Conservation (phyloP, 2,797 vertebrate species). For the Sebastes steindachneri region DNA sequence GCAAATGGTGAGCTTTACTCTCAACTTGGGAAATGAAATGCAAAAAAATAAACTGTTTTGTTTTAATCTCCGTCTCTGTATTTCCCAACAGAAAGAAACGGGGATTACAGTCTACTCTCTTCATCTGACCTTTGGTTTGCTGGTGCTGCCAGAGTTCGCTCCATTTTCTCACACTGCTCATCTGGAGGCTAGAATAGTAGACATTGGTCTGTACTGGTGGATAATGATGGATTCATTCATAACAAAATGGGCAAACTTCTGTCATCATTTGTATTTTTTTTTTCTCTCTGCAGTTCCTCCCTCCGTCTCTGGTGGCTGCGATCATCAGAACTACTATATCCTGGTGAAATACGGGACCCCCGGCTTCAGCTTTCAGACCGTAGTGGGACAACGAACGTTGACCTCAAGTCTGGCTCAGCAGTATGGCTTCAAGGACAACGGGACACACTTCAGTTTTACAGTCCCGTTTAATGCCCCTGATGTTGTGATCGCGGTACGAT, state of each 20-base stretch:
- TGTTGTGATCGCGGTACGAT: conserved; percentile 61
- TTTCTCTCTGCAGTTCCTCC: conserved; percentile 52
- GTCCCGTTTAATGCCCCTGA: conserved; percentile 59
- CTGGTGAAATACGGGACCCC: conserved; percentile 61
- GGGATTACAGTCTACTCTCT: conserved; percentile 23
- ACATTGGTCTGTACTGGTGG: conserved; percentile 44
- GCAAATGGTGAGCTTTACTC: conserved; percentile 43
- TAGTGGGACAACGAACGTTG: conserved; percentile 56
- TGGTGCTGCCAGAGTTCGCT: conserved; percentile 57
- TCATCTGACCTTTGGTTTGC: conserved; percentile 63
- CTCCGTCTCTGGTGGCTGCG: conserved; percentile 62
- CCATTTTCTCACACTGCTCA: conserved; percentile 49
- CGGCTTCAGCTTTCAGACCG: conserved; percentile 53
- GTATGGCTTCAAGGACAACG: conserved; percentile 58
- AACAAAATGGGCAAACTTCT: background rate
- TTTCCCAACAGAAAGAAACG: conserved; percentile 41
- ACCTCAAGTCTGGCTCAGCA: conserved; percentile 50
- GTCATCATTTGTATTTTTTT: background rate
- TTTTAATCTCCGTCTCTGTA: background rate
- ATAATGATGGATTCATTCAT: background rate
- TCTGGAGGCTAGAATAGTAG: conserved; percentile 47
- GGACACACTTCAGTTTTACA: conserved; percentile 62
- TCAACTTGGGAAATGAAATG: background rate
- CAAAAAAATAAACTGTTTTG: background rate
- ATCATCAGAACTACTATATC: conserved; percentile 64